These are phyloP conservation scores for Sturmia bella DNA, from an alignment of 2,888 invertebrate species.

Conservation along the genomic window DNA sequence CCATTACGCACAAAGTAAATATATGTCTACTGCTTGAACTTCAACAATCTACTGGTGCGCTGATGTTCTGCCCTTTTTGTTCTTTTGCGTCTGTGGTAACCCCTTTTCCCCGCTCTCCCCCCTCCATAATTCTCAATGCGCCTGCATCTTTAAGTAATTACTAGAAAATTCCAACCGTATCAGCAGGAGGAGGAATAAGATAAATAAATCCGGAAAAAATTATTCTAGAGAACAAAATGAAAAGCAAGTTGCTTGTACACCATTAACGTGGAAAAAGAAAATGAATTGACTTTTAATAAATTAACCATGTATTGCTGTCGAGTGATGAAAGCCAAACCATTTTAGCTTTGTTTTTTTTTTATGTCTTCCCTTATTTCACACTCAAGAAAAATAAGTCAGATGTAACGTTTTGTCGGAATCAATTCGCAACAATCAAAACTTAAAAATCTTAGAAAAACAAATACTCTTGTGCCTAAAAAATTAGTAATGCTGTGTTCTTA, in stretches of 20 bases:
- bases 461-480: too few relatives aligned
- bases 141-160: constrained; percentile 47
- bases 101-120: not conserved
- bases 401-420: not conserved
- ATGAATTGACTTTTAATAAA: constrained; percentile 16
- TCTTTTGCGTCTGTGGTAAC: not conserved
- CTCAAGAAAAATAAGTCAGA: not conserved
- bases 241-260: constrained; percentile 36
- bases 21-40: constrained; percentile 14
- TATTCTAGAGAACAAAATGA: not conserved
- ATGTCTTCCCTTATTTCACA: not conserved
- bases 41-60: not conserved
- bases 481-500: too few relatives aligned
- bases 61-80: not conserved
- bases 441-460: too few relatives aligned
- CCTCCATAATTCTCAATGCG: not conserved
- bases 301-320: not conserved
- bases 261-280: not conserved
- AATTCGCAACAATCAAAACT: too few relatives aligned
- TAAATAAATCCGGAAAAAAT: constrained; percentile 29
- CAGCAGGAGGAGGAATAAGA: not conserved
- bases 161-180: constrained; percentile 33
- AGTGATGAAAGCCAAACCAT: constrained; percentile 20
- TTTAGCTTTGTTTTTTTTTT: constrained; percentile 16
- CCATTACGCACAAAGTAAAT: constrained; percentile 37